Conservation (phyloP, 53 echinoderm and acorn worm species). For the Crossaster papposus region DNA sequence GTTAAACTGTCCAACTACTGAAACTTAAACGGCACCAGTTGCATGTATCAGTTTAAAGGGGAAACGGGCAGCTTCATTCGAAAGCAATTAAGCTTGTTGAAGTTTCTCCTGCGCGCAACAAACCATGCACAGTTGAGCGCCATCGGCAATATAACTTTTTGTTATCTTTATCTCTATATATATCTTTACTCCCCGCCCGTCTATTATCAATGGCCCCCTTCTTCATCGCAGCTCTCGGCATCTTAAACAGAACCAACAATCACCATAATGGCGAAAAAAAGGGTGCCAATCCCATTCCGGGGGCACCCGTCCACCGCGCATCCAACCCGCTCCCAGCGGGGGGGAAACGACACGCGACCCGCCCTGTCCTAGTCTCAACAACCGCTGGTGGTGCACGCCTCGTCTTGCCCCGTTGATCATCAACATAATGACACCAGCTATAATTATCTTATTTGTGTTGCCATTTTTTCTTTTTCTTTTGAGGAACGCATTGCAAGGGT, state of each 20-base stretch:
- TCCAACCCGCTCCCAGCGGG: conserved; percentile 1
- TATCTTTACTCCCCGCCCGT: not conserved
- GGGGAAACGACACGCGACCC: conserved; percentile 44
- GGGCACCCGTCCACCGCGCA: conserved; percentile 3
- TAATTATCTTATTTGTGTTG: not conserved
- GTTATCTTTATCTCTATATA: too few relatives aligned
- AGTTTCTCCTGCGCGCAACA: not conserved
- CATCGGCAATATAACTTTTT: not conserved
- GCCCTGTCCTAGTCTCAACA: conserved; percentile 16
- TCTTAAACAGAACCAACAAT: conserved; percentile 2
- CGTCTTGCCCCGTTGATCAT: not conserved
- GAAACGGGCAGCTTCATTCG: not conserved
- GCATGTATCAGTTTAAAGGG: not conserved
- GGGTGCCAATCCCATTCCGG: conserved; percentile 44
- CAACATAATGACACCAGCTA: conserved; percentile 48
- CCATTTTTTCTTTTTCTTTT: conserved; percentile 6
- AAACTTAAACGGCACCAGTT: too few relatives aligned
- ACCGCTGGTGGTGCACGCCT: conserved; percentile 18
- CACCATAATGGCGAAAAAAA: conserved; percentile 17
- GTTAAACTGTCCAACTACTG: too few relatives aligned
- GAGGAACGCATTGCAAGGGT: not conserved
- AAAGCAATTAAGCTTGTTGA: not conserved
- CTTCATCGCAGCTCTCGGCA: not conserved
- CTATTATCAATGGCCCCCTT: conserved; percentile 31
- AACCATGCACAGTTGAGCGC: not conserved